Evolutionary conservation across 1,140 invertebrate genomes (phyloP), one percentile per base, ranked within the genome.

Genomic region (Diuraphis noxia): DNA sequence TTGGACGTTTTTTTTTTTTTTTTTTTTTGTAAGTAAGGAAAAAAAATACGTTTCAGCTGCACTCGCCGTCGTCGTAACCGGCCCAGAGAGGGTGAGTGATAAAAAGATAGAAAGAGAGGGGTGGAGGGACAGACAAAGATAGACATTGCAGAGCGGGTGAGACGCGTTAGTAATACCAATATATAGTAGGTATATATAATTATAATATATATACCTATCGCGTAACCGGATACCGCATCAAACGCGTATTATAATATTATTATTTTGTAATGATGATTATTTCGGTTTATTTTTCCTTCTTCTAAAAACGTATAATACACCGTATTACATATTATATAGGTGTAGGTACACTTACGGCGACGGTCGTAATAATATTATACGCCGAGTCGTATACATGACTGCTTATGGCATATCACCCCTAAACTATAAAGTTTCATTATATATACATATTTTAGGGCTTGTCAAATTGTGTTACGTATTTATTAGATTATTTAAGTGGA

Each of bases 41-140:
- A 79, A 89, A 90, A 91, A 82, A 91, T 52, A 40, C 40, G 89
- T 91, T 91, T 91, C 89, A 91, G 89, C 89, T 91, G 89, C 89
- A 40, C 88, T 30, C 72, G n/a, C 56, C 85, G 8, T 56, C 21
- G 25, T 56, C n/a, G 30, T n/a, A 52, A 46, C 41, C 30, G 82
- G 30, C 56, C 52, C 25, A 8, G 30, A 63, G 56, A 30, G 25
- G n/a, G 13, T n/a, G 56, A 72, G 56, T n/a, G 56, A n/a, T 10
- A 17, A 13, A 49, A 19, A n/a, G 30, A 72, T 3, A 10, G 56
- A 6, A 5, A 34, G 30, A 17, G 30, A 56, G 52, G 6, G 25
- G 13, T 49, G 10, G 52, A 30, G 30, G 4, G 56, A 49, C 46
- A n/a, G 56, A 63, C 10, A n/a, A n/a, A 63, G 56, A 63, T n/a